Percentiles rank a stretch among this genome's conserved stretches.
phyloP scores from a whole-genome alignment of 2,113 vertebrate genomes.

The Octodon degus region DNA sequence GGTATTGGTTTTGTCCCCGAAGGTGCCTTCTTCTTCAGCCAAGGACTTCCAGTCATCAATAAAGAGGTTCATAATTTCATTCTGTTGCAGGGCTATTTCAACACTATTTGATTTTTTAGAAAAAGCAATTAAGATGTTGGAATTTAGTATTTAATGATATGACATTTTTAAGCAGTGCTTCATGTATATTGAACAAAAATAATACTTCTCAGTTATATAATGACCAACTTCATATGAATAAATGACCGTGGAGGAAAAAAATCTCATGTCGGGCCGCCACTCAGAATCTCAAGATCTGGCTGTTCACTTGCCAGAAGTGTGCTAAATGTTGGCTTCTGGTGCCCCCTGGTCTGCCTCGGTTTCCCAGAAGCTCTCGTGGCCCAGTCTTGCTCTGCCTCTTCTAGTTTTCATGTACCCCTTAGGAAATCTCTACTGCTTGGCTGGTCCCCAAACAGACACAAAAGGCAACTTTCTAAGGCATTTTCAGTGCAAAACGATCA shows the following conservation, averaged over 20 bases:
- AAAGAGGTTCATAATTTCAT: conserved; percentile 91
- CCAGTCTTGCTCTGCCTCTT: background rate
- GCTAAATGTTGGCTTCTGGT: too few species aligned
- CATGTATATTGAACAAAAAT: conserved; percentile 40
- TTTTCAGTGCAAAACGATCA: conserved; percentile 4
- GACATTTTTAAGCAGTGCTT: conserved; percentile 3
- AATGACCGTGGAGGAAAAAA: background rate
- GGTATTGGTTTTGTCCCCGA: conserved; percentile 85
- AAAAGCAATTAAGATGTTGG: background rate
- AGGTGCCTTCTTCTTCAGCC: conserved; percentile 85
- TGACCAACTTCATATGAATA: background rate
- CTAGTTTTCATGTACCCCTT: background rate
- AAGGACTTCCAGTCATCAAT: conserved; percentile 90
- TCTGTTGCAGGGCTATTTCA: conserved; percentile 92
- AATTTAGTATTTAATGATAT: background rate
- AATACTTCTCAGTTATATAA: background rate
- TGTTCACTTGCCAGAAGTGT: background rate
- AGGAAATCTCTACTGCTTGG: background rate
- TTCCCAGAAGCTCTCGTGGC: background rate
- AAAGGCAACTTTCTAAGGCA: conserved; percentile 41
- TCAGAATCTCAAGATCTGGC: background rate
- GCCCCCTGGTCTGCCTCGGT: background rate
- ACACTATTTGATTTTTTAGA: conserved; percentile 85
- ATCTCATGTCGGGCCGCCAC: background rate
- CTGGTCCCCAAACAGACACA: background rate